A percentile compares a stretch with the other conserved stretches of the same genome.
Evolutionary conservation across 2,888 invertebrate genomes (phyloP).

Genomic region (Phyllotreta striolata): DNA sequence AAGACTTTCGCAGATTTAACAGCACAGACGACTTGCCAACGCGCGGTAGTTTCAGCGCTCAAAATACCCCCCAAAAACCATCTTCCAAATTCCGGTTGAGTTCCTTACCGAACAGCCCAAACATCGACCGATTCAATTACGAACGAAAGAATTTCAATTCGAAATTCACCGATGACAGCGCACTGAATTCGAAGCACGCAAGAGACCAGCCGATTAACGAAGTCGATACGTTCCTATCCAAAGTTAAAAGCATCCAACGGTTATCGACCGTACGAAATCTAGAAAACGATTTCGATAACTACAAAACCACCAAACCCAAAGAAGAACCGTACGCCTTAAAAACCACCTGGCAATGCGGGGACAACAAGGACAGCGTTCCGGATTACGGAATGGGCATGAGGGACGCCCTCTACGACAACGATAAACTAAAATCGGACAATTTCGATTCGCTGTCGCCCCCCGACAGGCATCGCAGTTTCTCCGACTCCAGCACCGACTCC

Average conservation of each 20-base stretch:
- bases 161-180: slow-evolving; percentile 29
- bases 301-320: slow-evolving; percentile 41
- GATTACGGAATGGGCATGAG: slow-evolving; percentile 56
- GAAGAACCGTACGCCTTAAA: slow-evolving; percentile 37
- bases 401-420: slow-evolving; percentile 45
- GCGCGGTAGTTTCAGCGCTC: slow-evolving; percentile 48
- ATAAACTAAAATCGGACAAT: slow-evolving; percentile 19
- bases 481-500: slow-evolving; percentile 50
- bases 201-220: slow-evolving; percentile 46
- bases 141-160: slow-evolving; percentile 21
- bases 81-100: slow-evolving; percentile 50
- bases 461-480: slow-evolving; percentile 32
- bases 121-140: slow-evolving; percentile 43
- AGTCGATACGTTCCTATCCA: slow-evolving; percentile 57
- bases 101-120: slow-evolving; percentile 56
- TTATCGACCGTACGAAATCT: slow-evolving; percentile 50
- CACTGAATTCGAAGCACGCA: slow-evolving; percentile 29
- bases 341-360: slow-evolving; percentile 52
- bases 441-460: background rate
- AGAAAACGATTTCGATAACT: slow-evolving; percentile 47
- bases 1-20: slow-evolving; percentile 46
- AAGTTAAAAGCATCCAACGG: slow-evolving; percentile 54
- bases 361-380: slow-evolving; percentile 57
- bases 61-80: slow-evolving; percentile 59
- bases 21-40: slow-evolving; percentile 52